A percentile compares a stretch with the other conserved stretches of the same genome.
Conservation (phyloP, 2,888 invertebrate species). For the Habrosyne pyritoides region DNA sequence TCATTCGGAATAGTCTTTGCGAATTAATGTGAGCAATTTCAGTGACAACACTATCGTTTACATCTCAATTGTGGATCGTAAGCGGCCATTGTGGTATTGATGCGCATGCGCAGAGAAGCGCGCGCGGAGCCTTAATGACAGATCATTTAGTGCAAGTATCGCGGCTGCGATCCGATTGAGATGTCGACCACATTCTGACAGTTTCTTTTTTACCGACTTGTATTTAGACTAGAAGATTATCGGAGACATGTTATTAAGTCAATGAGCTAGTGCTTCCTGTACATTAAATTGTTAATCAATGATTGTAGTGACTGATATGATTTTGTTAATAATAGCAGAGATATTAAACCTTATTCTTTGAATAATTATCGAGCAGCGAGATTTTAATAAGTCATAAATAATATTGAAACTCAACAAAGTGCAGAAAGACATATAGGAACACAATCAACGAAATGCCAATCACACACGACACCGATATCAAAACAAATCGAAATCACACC, state of each 20-base stretch:
- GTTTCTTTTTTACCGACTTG: conserved; percentile 48
- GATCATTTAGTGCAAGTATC: conserved; percentile 64
- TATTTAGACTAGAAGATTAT: conserved; percentile 51
- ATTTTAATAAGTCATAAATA: not conserved
- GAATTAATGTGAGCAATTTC: conserved; percentile 21
- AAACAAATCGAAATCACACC: not conserved
- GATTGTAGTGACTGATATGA: not conserved
- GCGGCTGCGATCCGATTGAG: conserved; percentile 56
- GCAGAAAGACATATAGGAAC: not conserved
- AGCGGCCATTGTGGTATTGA: conserved; percentile 52
- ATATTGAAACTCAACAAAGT: not conserved
- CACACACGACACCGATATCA: conserved; percentile 3
- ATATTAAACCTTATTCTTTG: not conserved
- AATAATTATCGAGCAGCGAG: not conserved
- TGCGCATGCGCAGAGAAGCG: conserved; percentile 44
- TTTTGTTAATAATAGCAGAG: not conserved
- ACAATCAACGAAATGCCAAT: conserved; percentile 7
- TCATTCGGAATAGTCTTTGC: conserved; percentile 21
- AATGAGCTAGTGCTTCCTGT: not conserved
- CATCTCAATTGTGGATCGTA: conserved; percentile 57
- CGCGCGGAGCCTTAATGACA: conserved; percentile 61
- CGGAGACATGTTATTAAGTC: conserved; percentile 10
- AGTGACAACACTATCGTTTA: conserved; percentile 41
- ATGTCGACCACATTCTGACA: conserved; percentile 53
- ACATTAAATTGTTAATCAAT: not conserved